Evolutionary conservation across 2,797 vertebrate species (phyloP), one percentile per base, ranked within the genome.

Genomic region (Gallinago stenura): DNA sequence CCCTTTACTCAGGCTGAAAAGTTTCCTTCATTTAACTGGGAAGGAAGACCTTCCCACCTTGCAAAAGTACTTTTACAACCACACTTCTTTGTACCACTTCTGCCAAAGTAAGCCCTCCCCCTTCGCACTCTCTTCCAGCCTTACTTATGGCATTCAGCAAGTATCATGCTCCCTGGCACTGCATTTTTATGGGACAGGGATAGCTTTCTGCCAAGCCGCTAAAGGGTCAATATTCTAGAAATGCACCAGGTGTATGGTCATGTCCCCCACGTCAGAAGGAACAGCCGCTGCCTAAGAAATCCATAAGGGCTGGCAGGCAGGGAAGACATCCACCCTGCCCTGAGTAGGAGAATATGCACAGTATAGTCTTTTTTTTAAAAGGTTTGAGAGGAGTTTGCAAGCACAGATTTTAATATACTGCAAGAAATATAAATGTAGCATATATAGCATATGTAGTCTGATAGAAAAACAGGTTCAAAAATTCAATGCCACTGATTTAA

Each of bases 141-240:
- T 21, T 19, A 9, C 0, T 7, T 15, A 28, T 0, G 14, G 26
- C 19, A 39, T 20, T 12, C 69, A 35, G 26, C 35, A 64, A 17
- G 18, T 2, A 31, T 4, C 43, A 46, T 0, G 0, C 11, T 46
- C 20, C 26, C 7, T 7, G 0, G 1, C 19, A 8, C 4, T 2
- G 7, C 0, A 1, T 9, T 33, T n/a, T 37, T 66, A 31, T 14
- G 22, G 37, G 48, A 28, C 20, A 80, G 37, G 61, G 24, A 9
- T 50, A 39, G 43, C 48, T 31, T 35, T 48, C 35, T 57, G 48
- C 20, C 31, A 61, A 62, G 9, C 18, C 4, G 1, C 62, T 53
- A 25, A 33, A 89, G 33, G n/a, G 6, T 24, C 35, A 43, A 18
- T 7, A 26, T 22, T 35, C 25, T 28, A 54, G 4, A 64, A 92